Evolutionary conservation across 2,888 invertebrate genomes (phyloP).

Genomic region (Leptura quadrifasciata): DNA sequence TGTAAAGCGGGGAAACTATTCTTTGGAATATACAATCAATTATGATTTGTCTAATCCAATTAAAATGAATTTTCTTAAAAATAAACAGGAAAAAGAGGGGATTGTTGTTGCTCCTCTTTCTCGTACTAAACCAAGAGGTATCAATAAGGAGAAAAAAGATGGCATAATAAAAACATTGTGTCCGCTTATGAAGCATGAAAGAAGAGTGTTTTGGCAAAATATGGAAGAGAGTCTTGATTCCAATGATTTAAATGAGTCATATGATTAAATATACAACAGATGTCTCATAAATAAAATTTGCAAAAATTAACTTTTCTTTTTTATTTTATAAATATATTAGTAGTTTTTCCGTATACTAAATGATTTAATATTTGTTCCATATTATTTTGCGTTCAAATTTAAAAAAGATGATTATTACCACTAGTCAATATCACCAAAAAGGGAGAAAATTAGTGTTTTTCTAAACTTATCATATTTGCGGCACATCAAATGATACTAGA

Average conservation of each 20-base stretch:
- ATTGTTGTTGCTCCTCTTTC: background rate
- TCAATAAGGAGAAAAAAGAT: slow-evolving; percentile 28
- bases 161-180: slow-evolving; percentile 17
- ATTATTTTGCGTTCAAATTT: no score
- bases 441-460: no score
- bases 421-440: no score
- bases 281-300: no score
- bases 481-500: no score
- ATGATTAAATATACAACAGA: background rate
- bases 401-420: no score
- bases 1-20: background rate
- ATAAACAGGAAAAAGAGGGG: slow-evolving; percentile 24
- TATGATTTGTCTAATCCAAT: slow-evolving; percentile 1
- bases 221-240: background rate
- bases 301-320: no score
- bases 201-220: slow-evolving; percentile 16
- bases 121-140: slow-evolving; percentile 5
- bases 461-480: no score
- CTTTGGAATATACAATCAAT: background rate
- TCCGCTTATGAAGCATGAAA: slow-evolving; percentile 9
- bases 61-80: slow-evolving; percentile 27
- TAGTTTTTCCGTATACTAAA: no score
- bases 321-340: no score
- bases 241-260: slow-evolving; percentile 16
- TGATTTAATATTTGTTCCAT: no score